Evolutionary conservation across 2,888 invertebrate species (phyloP).

Genomic region (Sepioteuthis lessoniana): DNA sequence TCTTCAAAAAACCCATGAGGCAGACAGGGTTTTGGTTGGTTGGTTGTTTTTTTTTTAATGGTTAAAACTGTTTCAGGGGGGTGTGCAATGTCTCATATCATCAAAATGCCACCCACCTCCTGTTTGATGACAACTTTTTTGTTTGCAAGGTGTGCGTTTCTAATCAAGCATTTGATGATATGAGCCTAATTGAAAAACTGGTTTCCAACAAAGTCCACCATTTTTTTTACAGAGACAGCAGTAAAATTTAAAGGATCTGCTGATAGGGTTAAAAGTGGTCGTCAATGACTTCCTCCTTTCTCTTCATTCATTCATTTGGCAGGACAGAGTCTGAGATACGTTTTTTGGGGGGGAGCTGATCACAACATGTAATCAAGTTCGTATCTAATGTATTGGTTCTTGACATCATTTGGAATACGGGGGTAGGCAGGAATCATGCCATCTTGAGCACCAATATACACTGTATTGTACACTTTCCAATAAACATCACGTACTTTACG

Average conservation of each 20-base stretch:
- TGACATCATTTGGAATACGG: slow-evolving; percentile 91
- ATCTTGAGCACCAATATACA: slow-evolving; percentile 99
- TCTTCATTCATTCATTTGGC: background rate
- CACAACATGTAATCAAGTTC: slow-evolving; percentile 72
- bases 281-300: background rate
- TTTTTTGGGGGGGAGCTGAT: background rate
- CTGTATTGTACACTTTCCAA: slow-evolving; percentile 99
- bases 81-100: background rate
- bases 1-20: background rate
- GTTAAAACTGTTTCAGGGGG: background rate
- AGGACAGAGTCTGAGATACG: background rate
- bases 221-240: no score
- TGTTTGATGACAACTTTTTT: no score
- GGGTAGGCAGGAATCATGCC: slow-evolving; percentile 97
- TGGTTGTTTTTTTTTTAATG: background rate
- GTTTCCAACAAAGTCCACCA: no score
- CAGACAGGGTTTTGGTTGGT: background rate
- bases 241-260: no score
- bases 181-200: background rate
- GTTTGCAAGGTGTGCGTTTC: background rate
- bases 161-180: background rate
- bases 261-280: no score
- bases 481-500: slow-evolving; percentile 99
- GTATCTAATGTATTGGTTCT: slow-evolving; percentile 76
- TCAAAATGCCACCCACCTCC: background rate